Conservation (phyloP, 2,888 invertebrate genomes). For the Lasioglossum marginatum region DNA sequence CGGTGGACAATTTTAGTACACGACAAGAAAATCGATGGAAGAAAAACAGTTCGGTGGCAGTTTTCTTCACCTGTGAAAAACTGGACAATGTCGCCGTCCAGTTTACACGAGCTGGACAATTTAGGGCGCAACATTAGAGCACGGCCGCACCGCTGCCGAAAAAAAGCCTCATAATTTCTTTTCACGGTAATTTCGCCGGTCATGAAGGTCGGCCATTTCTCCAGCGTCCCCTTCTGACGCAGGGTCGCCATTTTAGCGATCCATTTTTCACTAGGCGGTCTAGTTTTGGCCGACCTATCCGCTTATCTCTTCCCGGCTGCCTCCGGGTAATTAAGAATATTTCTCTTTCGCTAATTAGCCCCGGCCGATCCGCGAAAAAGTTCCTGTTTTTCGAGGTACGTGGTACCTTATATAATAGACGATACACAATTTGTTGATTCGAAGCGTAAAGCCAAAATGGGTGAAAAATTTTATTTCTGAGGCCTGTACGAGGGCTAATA, state of each 20-base stretch:
- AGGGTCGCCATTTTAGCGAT: not conserved
- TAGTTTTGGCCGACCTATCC: constrained; percentile 11
- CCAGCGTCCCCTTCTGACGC: not conserved
- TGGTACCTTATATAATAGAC: not conserved
- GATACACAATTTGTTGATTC: not conserved
- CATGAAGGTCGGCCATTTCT: constrained; percentile 19
- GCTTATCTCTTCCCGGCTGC: constrained; percentile 36
- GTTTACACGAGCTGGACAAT: not conserved
- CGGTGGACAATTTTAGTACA: not conserved
- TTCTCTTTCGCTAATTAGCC: constrained; percentile 42
- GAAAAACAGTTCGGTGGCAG: not conserved
- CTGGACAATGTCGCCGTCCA: not conserved
- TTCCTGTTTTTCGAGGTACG: not conserved
- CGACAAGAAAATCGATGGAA: not conserved
- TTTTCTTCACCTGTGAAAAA: not conserved
- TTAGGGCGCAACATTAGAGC: not conserved
- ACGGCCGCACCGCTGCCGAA: not conserved
- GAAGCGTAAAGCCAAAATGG: not conserved
- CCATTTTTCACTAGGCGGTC: constrained; percentile 22
- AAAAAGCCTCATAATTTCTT: constrained; percentile 47
- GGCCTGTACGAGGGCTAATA: no score
- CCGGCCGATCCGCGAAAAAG: not conserved
- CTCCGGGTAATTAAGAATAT: constrained; percentile 50
- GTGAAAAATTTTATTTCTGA: no score
- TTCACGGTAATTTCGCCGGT: constrained; percentile 46